Base-by-base conservation (phyloP, 2,888 invertebrate species). In the Meteorus cinctellus region DNA sequence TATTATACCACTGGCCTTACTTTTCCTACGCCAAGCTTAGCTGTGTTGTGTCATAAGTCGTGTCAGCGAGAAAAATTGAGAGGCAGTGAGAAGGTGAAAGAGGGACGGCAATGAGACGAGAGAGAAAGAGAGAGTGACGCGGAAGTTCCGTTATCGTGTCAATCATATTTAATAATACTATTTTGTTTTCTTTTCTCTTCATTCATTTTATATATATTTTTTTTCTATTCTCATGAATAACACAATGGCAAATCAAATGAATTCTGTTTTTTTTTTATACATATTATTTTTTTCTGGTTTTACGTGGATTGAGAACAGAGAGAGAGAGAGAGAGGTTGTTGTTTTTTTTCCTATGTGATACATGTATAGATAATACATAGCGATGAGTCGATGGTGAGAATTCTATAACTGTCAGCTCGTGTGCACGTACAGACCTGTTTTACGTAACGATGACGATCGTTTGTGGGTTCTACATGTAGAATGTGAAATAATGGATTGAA, bases 1-100 rank as follows among this genome's bases (percentile, higher is more conserved):
- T 89, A 89, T 89, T 89, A 89, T 89, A 89, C 87, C 88, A 88
- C 88, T 86, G 88, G 89, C 89, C 89, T 89, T 89, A 89, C 89
- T 88, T 88, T 88, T 88, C 87, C 88, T 87, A 85, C 82, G 83
- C 84, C 85, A 86, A 86, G 84, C 82, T 82, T 80, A 79, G 83
- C 82, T 81, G 79, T 79, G 86, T 87, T 87, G 87, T 87, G 87
- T 87, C 87, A 87, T 85, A 86, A 87, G 86, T 72, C 83, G 74
- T 45, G 51, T 29, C 29, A 45, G 29, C 27, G 72, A 74, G 45
- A 62, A 74, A 31, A 67, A 74, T 19, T 19, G n/a, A 24, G 55
- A 19, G 19, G n/a, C 0, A 19, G 19, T 10, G 19, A 14, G 10
- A 73, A 67, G 45, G 31, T 72, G 74, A 68, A 48, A 14, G 41